Percentiles rank a stretch among this genome's conserved stretches.
Evolutionary conservation across 2,888 invertebrate species (phyloP).

Genomic region (Psylliodes chrysocephalus): DNA sequence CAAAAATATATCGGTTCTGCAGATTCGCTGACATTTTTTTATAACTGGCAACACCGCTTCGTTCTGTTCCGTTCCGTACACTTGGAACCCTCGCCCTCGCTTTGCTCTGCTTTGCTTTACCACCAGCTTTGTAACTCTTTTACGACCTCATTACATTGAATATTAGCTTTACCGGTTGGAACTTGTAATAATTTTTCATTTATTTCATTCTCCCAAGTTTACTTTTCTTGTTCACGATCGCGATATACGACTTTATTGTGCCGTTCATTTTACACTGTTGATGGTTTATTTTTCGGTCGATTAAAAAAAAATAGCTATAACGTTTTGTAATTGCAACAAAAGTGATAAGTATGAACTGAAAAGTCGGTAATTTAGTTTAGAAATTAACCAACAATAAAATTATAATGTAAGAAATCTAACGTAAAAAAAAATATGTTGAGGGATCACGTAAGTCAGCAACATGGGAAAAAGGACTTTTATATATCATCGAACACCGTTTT

Average conservation of each 20-base stretch:
- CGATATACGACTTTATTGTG: slow-evolving; percentile 2
- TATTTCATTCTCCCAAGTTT: slow-evolving; percentile 21
- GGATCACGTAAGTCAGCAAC: too few species aligned
- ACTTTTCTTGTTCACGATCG: slow-evolving; percentile 12
- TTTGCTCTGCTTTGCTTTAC: slow-evolving; percentile 21
- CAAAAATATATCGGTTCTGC: too few species aligned
- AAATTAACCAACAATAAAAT: too few species aligned
- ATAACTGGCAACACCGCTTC: too few species aligned
- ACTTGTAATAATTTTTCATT: slow-evolving; percentile 25
- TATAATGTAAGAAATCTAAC: too few species aligned
- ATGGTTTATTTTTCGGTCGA: slow-evolving; percentile 1
- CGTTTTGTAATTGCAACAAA: too few species aligned
- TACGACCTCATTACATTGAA: slow-evolving; percentile 28
- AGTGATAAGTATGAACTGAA: too few species aligned
- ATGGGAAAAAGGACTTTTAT: too few species aligned
- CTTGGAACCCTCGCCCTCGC: slow-evolving; percentile 13
- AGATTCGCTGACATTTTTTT: background rate
- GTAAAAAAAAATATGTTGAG: too few species aligned
- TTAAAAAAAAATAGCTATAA: background rate
- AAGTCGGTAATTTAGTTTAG: too few species aligned
- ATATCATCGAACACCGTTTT: too few species aligned
- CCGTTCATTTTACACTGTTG: slow-evolving; percentile 11
- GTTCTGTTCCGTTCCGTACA: background rate
- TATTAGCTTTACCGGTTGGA: slow-evolving; percentile 18
- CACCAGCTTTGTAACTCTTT: slow-evolving; percentile 26